Evolutionary conservation across 1,140 invertebrate species (phyloP).

Genomic region (Laodelphax striatellus): DNA sequence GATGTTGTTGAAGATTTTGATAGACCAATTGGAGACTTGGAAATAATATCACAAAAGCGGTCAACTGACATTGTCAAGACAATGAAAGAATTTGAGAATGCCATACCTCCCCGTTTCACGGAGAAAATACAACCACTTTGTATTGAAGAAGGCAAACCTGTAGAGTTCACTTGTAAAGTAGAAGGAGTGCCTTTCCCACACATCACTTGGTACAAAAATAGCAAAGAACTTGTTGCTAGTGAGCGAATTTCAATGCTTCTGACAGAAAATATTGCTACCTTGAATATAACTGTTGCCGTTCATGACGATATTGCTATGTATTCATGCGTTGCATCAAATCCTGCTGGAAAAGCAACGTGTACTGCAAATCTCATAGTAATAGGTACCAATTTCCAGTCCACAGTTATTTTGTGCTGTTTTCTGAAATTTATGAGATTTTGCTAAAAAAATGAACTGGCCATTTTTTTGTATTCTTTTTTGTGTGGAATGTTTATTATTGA

Average conservation of each 20-base stretch:
- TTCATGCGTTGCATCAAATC: slow-evolving; percentile 63
- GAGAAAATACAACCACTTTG: slow-evolving; percentile 55
- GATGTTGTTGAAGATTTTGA: slow-evolving; percentile 20
- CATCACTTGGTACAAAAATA: slow-evolving; percentile 68
- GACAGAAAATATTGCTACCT: slow-evolving; percentile 44
- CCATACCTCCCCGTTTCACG: slow-evolving; percentile 51
- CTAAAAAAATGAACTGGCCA: background rate
- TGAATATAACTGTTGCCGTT: slow-evolving; percentile 51
- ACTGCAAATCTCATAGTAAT: slow-evolving; percentile 59
- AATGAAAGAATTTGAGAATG: slow-evolving; percentile 20
- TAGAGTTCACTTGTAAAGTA: slow-evolving; percentile 51
- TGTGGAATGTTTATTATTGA: no score
- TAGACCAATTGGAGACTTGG: slow-evolving; percentile 40
- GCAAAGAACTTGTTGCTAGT: slow-evolving; percentile 45
- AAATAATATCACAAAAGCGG: slow-evolving; percentile 37
- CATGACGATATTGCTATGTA: slow-evolving; percentile 65
- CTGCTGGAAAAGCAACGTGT: slow-evolving; percentile 63
- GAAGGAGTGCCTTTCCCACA: slow-evolving; percentile 53
- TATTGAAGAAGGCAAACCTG: slow-evolving; percentile 44
- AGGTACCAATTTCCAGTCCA: slow-evolving; percentile 33
- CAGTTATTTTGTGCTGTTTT: slow-evolving; percentile 13
- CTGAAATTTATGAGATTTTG: background rate
- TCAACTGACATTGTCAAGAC: slow-evolving; percentile 18
- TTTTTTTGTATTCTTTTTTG: no score
- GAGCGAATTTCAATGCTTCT: slow-evolving; percentile 49